Evolutionary conservation across 2,113 vertebrate species (phyloP).

Genomic region (Seriola rivoliana): DNA sequence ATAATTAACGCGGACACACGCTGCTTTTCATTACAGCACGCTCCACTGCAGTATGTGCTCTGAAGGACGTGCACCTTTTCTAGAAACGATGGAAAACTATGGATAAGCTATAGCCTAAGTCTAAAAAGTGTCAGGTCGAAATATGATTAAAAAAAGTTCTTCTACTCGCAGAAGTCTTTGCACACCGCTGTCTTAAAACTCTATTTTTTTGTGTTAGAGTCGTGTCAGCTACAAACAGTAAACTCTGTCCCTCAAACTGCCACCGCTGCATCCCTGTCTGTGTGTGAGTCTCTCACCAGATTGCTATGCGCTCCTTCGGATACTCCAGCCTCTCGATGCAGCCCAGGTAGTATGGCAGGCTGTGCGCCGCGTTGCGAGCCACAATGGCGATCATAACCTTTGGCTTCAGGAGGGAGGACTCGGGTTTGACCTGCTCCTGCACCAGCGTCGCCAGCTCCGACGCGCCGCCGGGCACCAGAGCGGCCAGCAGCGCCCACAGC

Average conservation of each 20-base stretch:
- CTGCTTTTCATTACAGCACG: constrained; percentile 50
- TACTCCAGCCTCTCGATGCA: constrained; percentile 93
- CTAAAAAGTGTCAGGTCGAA: background rate
- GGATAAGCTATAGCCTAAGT: background rate
- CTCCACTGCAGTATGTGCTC: constrained; percentile 2
- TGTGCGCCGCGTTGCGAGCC: constrained; percentile 91
- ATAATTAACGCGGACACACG: constrained; percentile 51
- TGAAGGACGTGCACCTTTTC: too few relatives aligned
- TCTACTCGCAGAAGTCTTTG: background rate
- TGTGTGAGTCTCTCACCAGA: constrained; percentile 87
- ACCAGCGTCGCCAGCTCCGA: constrained; percentile 71
- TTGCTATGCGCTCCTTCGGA: constrained; percentile 91
- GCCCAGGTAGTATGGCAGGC: constrained; percentile 91
- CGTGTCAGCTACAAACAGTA: background rate
- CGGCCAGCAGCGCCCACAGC: constrained; percentile 68
- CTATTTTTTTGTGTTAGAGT: too few relatives aligned
- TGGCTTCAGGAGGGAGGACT: constrained; percentile 89
- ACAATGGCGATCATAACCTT: constrained; percentile 91
- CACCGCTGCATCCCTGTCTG: background rate
- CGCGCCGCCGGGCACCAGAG: constrained; percentile 48
- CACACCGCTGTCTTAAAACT: background rate
- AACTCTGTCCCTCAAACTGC: background rate
- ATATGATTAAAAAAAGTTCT: too few relatives aligned
- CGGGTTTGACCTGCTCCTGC: constrained; percentile 70
- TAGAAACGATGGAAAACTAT: background rate